Evolutionary conservation across 2,113 vertebrate genomes (phyloP), one percentile per base, ranked within the genome.

Genomic region (Calypte anna): DNA sequence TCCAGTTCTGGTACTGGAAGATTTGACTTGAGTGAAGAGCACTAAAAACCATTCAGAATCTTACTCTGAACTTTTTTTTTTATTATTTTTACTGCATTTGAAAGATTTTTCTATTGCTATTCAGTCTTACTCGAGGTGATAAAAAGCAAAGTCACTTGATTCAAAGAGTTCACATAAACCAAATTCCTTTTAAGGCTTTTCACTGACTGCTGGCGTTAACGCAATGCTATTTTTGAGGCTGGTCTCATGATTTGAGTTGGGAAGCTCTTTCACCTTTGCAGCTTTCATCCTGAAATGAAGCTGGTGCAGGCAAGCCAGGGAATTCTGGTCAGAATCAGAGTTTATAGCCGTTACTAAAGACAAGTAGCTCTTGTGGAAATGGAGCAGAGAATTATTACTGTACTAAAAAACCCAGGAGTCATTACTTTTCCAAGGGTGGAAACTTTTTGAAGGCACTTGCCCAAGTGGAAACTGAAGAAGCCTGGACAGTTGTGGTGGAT

Each of bases 131-230:
- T 84, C 1, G 2, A 75, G 90, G 50, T 80, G 87, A 78, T 92
- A 79, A 78, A 87, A 72, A 68, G 57, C 9, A 69, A 67, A 96
- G 79, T 72, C 54, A 36, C 82, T 91, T 55, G 86, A 91, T 81
- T 94, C 73, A 82, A 86, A 93, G 93, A 62, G 72, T 86, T 78
- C 89, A n/a, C 54, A 46, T 90, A 63, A 84, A 85, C 81, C 59
- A 57, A 68, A 69, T 68, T 51, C 87, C 67, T 91, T 86, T 68
- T 38, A 59, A 88, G 87, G 81, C 76, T 84, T 66, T 89, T 54
- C 44, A 4, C 55, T 15, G 62, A 22, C 54, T 66, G 4, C 7
- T 0, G 62, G 62, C 54, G 80, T 64, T 43, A 91, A 70, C 5
- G 7, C 1, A 1, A 20, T 68, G 82, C 78, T 90, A 51, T 89